phyloP scores from a whole-genome alignment of 92 coral and sea anemone species.

The Diadumene lineata region DNA sequence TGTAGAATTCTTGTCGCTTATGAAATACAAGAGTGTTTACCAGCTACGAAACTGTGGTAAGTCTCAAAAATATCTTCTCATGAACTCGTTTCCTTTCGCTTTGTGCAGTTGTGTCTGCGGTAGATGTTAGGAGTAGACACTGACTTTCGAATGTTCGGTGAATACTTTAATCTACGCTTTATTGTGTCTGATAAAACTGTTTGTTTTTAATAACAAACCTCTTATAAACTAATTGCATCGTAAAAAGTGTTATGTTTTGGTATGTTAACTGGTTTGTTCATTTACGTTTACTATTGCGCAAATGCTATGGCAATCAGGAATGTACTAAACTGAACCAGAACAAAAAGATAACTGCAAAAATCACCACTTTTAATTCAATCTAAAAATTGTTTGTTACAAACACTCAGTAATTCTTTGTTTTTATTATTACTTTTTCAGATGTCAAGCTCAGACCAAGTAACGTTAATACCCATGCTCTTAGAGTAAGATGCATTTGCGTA shows the following conservation, averaged over 20 bases:
- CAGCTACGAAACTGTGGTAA: conserved; percentile 7
- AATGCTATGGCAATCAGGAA: too few species aligned
- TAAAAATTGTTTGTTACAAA: too few species aligned
- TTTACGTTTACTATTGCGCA: too few species aligned
- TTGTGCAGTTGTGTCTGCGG: neutral
- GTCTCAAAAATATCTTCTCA: neutral
- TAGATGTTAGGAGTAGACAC: too few species aligned
- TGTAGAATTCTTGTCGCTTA: neutral
- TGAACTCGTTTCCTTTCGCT: neutral
- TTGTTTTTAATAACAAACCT: neutral
- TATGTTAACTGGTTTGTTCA: too few species aligned
- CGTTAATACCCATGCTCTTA: neutral
- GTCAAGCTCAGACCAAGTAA: neutral
- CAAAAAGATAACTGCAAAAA: too few species aligned
- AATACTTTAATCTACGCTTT: neutral
- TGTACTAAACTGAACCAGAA: too few species aligned
- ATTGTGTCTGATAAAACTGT: neutral
- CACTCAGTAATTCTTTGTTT: neutral
- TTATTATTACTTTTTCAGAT: neutral
- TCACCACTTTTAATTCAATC: too few species aligned
- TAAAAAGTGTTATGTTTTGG: neutral
- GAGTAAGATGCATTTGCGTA: conserved; percentile 9
- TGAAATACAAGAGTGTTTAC: neutral
- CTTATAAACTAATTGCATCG: neutral
- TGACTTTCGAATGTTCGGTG: too few species aligned